Base-by-base conservation (phyloP, 2,797 vertebrate species). In the Silurus lanzhouensis region DNA sequence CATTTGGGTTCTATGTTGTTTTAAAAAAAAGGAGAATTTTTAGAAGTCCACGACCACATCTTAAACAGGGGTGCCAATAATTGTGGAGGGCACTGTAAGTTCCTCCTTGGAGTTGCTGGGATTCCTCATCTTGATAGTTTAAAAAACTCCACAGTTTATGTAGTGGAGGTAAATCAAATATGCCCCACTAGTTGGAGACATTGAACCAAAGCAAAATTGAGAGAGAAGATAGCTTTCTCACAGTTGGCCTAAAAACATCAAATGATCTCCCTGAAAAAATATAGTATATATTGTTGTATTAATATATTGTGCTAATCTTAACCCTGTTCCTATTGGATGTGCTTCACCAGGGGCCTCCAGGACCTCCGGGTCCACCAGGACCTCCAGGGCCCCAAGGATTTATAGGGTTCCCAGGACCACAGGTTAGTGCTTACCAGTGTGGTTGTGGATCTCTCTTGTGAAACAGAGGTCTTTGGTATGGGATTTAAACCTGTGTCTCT, bases 371-470 rank as follows among this genome's bases (percentile, higher is more conserved):
- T 1, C 95, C 95, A 0, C 97, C 98, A 0, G 97, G 98, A 38
- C 95, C 95, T 5, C 98, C 98, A 0, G 98, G 98, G 7, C 94
- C 95, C 5, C 94, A 96, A 0, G 98, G 97, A 0, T 93, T 95
- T 0, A 93, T 81, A 0, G 98, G 98, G 89, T 90, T 91, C 72
- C 93, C 96, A 0, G 98, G 98, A 12, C 93, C 94, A 15, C 96
- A 98, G 96, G 98, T 98, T 95, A 95, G 92, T 46, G 1, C 84
- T 60, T 13, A 87, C 7, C 1, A 52, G 38, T 15, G 25, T 63
- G 48, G 6, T 64, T 52, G 25, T 12, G 48, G 25, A 61, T 52
- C 52, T 76, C 61, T 76, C 87, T 64, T 57, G 46, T 46, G 27
- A 83, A 83, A 78, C 67, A 38, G 31, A 67, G 14, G 8, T 25